Evolutionary conservation across 2,888 invertebrate genomes (phyloP), one percentile per base, ranked within the genome.

Genomic region (Morpho deidamia): DNA sequence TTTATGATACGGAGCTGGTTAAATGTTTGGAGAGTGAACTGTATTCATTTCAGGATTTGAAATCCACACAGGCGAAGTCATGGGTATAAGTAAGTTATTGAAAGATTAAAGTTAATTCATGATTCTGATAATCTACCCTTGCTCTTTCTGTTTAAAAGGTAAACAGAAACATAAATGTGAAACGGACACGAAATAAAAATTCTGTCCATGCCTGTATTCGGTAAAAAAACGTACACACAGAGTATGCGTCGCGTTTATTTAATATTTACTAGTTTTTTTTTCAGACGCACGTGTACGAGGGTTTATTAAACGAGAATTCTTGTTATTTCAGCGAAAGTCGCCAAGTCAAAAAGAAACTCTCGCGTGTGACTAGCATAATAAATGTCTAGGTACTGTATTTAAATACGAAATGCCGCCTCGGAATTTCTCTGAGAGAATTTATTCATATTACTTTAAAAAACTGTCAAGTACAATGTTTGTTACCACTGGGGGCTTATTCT

Each of bases 291-390:
- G 46, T 56, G 50, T 50, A 33, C 53, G 39, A 10, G 46, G 49
- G 50, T 53, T 53, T 53, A 53, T 53, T 53, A 43, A 41, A 40
- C 33, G 39, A 42, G 39, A 53, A 40, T 43, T 50, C 40, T 37
- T 41, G 40, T 51, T 51, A 47, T 44, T 50, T 51, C 50, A 33
- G 46, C 40, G 33, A 44, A 23, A 11, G 37, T 46, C 42, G 11
- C 49, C 48, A 14, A 49, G 38, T 35, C 47, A 44, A 33, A 43
- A 51, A 48, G 54, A 47, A 56, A 54, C 51, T 48, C 32, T 39
- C 54, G 44, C 40, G 33, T 51, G 54, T 57, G 57, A 57, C 57
- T 44, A 12, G 47, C 57, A 51, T 57, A 57, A 57, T 54, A 57
- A 57, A 51, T 33, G 47, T 48, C 54, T 54, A 48, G 46, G 12